Conservation (phyloP, 2,888 invertebrate species). For the Ischnus inquisitorius region DNA sequence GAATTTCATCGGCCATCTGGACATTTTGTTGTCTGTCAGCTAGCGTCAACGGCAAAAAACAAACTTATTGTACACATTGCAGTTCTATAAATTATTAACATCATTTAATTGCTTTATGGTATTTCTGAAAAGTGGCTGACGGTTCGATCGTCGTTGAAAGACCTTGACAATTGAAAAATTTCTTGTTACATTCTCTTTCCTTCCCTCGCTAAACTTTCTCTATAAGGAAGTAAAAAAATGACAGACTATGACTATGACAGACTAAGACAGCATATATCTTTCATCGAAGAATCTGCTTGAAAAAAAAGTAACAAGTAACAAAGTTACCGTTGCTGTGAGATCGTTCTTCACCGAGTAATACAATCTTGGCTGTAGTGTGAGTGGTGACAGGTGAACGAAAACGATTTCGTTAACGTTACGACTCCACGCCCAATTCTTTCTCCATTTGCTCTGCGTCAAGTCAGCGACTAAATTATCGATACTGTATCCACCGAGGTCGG, state of each 20-base stretch:
- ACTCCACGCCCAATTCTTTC: background rate
- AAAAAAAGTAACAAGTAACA: background rate
- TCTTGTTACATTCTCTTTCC: no score
- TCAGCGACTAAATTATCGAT: background rate
- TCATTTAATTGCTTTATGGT: no score
- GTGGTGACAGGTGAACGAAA: background rate
- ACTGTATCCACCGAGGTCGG: background rate
- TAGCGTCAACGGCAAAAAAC: background rate
- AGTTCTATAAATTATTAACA: no score
- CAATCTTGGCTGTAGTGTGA: background rate
- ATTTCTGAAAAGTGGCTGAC: no score
- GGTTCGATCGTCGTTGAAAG: no score
- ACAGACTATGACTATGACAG: background rate
- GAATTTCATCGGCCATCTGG: background rate
- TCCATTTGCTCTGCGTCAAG: background rate
- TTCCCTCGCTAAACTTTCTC: no score
- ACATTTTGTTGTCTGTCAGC: background rate
- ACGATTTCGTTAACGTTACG: background rate
- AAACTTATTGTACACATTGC: background rate
- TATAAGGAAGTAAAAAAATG: background rate
- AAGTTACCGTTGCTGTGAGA: background rate
- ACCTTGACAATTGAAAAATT: no score
- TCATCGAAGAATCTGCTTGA: no score
- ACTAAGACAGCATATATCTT: no score
- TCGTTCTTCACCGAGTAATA: background rate